Evolutionary conservation across 2,113 vertebrate species (phyloP).

Genomic region (Rhinoptilus africanus): DNA sequence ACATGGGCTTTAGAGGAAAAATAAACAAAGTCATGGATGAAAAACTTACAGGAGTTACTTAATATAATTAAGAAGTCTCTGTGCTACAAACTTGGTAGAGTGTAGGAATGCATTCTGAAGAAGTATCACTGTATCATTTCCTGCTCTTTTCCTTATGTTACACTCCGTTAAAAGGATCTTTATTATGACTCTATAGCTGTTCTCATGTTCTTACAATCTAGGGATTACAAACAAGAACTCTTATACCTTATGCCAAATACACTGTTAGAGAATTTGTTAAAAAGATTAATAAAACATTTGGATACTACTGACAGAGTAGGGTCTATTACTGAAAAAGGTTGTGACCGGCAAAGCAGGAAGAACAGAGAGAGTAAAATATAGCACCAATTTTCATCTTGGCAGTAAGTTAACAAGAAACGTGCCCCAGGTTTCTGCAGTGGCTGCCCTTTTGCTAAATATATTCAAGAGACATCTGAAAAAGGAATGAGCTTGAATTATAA

Average conservation of each 20-base stretch:
- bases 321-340: background rate
- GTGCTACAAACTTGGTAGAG: background rate
- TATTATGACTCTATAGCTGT: background rate
- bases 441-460: background rate
- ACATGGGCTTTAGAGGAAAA: background rate
- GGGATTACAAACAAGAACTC: background rate
- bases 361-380: background rate
- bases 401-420: background rate
- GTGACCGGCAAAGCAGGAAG: background rate
- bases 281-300: background rate
- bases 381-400: background rate
- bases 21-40: rapidly evolving
- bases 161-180: background rate
- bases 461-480: background rate
- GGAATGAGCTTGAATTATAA: background rate
- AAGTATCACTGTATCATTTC: background rate
- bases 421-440: background rate
- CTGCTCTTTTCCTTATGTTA: background rate
- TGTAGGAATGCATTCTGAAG: background rate
- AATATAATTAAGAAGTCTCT: background rate
- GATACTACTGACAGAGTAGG: background rate
- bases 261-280: background rate
- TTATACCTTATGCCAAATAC: background rate
- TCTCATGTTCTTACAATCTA: background rate
- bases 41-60: background rate